Base-by-base conservation (phyloP, 2,113 vertebrate genomes). In the Dipodomys merriami region DNA sequence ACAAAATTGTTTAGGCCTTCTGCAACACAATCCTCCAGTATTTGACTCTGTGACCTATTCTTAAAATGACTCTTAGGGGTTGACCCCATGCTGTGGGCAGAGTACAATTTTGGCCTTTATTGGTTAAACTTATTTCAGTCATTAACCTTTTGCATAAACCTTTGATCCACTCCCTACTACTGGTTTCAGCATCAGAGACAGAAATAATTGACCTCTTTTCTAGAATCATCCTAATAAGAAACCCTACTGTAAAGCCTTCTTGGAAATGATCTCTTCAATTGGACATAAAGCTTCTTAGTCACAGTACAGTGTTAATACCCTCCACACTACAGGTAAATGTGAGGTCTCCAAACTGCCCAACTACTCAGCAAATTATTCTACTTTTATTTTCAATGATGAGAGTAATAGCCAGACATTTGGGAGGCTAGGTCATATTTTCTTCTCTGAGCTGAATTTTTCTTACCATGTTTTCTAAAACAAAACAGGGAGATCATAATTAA, bases 1-100 rank as follows among this genome's bases (percentile, higher is more conserved):
- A 83, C 81, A 84, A 95, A 97, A 88, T 74, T 62, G 22, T 27
- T 57, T 53, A 76, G 62, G 44, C 76, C 27, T 80, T 88, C 67
- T 77, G 44, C 16, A 91, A 18, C 20, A 33, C 46, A 86, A 72
- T 62, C 92, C 80, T 93, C 35, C 2, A 77, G 88, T 76, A 76
- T 94, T 95, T 96, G 93, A 97, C 79, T 90, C 64, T 71, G n/a
- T 91, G 79, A 96, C 88, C 96, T 95, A 35, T 83, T 95, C 91
- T 95, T 95, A 91, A 93, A 95, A 86, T 76, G 76, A 91, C 94
- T 93, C 89, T 83, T 92, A 95, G 79, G 85, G 49, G 46, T 95
- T 94, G 95, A 94, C 74, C 68, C 35, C 97, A 94, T 91, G 83
- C 78, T 90, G 91, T 82, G 79, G 80, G 22, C 35, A 73, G 72